Base-by-base conservation (phyloP, 2,113 vertebrate genomes). In the Greenwoodochromis staneri region DNA sequence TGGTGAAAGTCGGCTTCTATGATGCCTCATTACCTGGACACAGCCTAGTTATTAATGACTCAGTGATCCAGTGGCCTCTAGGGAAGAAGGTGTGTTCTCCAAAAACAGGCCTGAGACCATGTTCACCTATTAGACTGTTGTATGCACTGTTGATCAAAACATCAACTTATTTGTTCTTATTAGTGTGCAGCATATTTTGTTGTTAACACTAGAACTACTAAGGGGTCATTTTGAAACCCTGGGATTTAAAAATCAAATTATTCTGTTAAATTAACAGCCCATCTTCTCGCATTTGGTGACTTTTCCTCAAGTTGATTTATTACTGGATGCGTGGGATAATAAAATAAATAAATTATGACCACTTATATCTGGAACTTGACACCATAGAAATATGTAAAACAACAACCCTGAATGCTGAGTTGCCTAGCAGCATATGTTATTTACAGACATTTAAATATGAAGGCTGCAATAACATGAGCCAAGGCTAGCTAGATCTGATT, bases 1-100 rank as follows among this genome's bases (percentile, higher is more conserved):
- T 96, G 81, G 92, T 93, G 8, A 96, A 93, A 89, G 94, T 96
- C 9, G 96, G 96, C 7, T 96, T 93, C 78, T 96, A 94, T 81
- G 95, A 96, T n/a, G 96, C 92, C 19, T 95, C 95, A 10, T 81
- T 89, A 6, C 85, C 82, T 27, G 94, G 91, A 53, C 85, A 34
- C 29, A 91, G 90, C 73, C 91, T 96, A 29, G 80, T 95, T 83
- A 93, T 96, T 86, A 93, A 96, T 36, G 90, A 94, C 24, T 91
- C 94, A 6, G 29, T 69, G 66, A 95, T 96, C 83, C 81, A 88
- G 84, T 96, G 96, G 96, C 95, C 95, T 80, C 53, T 81, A 66
- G 93, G 94, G 13, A 90, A 95, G 17, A 91, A 96, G 96, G 96
- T 96, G 86, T 92, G 95, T 96, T 85, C 76, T 76, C 14, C 85